Evolutionary conservation across 2,113 vertebrate species (phyloP).

Genomic region (Urocitellus parryii): DNA sequence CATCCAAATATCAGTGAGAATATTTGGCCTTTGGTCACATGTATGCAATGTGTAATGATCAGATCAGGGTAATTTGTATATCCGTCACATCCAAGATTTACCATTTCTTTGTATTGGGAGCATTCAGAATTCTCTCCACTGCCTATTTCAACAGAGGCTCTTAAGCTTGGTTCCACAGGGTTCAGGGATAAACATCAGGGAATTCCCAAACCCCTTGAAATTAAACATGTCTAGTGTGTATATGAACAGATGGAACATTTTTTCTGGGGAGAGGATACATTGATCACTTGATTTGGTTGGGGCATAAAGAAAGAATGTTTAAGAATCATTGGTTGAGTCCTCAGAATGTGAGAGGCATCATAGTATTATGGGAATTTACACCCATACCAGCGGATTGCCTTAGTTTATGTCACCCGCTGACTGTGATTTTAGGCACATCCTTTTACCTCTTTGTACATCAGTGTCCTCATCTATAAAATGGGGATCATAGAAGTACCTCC

Average conservation of each 20-base stretch:
- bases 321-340: neutral
- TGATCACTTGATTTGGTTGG: neutral
- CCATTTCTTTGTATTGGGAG: neutral
- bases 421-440: neutral
- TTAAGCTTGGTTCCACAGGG: neutral
- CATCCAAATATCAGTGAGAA: no score
- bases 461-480: neutral
- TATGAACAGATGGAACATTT: neutral
- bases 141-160: neutral
- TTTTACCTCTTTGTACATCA: neutral
- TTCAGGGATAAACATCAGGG: neutral
- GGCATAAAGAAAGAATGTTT: neutral
- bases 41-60: neutral
- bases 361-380: neutral
- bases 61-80: neutral
- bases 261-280: neutral
- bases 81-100: neutral
- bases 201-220: neutral
- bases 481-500: neutral
- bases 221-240: neutral
- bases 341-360: neutral
- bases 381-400: neutral
- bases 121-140: neutral
- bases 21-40: neutral
- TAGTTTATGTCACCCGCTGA: neutral